These are phyloP conservation scores for Drosophila sechellia DNA, from an alignment of 1,140 invertebrate species.

Conservation along the genomic window DNA sequence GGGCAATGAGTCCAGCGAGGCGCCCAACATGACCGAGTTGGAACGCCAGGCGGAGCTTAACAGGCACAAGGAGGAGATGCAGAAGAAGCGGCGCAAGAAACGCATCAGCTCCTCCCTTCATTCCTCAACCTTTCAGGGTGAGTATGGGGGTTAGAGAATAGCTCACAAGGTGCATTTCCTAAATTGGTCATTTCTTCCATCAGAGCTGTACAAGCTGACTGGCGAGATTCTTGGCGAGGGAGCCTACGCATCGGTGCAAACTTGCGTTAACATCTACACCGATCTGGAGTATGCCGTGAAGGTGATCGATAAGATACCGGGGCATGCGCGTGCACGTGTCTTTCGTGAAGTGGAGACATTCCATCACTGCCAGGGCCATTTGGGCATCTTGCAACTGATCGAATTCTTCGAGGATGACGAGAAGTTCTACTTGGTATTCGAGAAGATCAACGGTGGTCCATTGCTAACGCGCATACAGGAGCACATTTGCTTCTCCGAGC, in stretches of 20 bases:
- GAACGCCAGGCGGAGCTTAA: constrained; percentile 86
- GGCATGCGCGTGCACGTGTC: constrained; percentile 95
- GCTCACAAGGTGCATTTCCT: background rate
- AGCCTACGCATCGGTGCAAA: constrained; percentile 97
- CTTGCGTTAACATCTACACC: constrained; percentile 95
- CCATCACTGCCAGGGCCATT: constrained; percentile 98
- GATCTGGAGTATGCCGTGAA: constrained; percentile 98
- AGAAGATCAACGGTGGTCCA: constrained; percentile 97
- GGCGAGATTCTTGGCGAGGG: constrained; percentile 98
- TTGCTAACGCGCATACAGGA: constrained; percentile 96
- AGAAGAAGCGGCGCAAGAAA: constrained; percentile 93
- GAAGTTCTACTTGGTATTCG: constrained; percentile 98
- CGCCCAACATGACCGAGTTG: constrained; percentile 80
- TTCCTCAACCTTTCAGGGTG: constrained; percentile 95
- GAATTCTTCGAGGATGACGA: constrained; percentile 99
- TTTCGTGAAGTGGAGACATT: constrained; percentile 99
- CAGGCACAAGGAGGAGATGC: constrained; percentile 93
- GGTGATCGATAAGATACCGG: constrained; percentile 97
- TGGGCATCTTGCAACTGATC: constrained; percentile 98
- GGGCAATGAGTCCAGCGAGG: constrained; percentile 83
- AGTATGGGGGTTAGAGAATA: background rate
- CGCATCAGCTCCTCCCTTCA: constrained; percentile 92
- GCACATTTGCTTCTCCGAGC: constrained; percentile 96
- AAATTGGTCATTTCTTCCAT: background rate
- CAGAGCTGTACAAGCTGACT: constrained; percentile 97